These are phyloP conservation scores for Cossypha dichroa DNA, from an alignment of 2,797 vertebrate genomes.

Conservation along the genomic window DNA sequence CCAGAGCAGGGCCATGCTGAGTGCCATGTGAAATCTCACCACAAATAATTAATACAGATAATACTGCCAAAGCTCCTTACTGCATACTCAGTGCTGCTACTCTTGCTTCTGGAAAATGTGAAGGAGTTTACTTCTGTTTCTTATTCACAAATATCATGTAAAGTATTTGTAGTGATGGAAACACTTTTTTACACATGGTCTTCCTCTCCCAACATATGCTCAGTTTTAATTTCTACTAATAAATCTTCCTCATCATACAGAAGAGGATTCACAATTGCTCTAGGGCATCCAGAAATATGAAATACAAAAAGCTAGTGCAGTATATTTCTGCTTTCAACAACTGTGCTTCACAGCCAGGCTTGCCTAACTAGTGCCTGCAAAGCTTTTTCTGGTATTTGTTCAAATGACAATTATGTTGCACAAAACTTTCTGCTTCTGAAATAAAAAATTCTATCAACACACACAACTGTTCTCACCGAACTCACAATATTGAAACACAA, in stretches of 20 bases:
- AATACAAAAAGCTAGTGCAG: neutral
- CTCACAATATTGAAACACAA: neutral
- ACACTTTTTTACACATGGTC: neutral
- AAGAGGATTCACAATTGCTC: neutral
- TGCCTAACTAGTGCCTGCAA: neutral
- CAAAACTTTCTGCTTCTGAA: neutral
- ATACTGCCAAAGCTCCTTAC: neutral
- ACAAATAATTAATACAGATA: neutral
- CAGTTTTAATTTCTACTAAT: neutral
- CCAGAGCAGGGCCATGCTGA: rapidly evolving
- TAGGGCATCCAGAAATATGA: neutral
- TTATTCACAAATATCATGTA: neutral
- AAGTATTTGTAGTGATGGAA: neutral
- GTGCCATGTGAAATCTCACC: neutral
- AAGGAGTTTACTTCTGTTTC: neutral
- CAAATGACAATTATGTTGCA: neutral
- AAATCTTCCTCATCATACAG: neutral
- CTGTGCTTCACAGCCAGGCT: neutral
- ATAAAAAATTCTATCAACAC: neutral
- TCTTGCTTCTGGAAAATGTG: neutral
- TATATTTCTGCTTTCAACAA: neutral
- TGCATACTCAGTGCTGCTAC: neutral
- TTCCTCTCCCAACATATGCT: neutral
- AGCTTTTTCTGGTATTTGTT: neutral
- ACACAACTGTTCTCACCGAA: neutral